Conservation (phyloP, 2,113 vertebrate genomes). For the Columbina picui region DNA sequence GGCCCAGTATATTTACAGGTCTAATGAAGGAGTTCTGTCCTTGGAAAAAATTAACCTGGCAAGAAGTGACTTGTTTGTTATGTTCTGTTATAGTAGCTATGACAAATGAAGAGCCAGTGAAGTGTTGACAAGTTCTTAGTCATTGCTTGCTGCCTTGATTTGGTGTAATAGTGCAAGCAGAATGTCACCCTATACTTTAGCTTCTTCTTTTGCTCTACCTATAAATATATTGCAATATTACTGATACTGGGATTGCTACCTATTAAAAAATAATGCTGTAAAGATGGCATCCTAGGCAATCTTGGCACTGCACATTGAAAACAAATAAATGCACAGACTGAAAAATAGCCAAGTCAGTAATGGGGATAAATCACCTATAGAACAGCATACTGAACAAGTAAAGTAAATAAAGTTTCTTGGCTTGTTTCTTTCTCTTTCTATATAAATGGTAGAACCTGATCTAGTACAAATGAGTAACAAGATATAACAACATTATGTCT, state of each 20-base stretch:
- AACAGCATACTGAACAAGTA: not conserved
- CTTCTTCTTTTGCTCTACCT: conserved; percentile 25
- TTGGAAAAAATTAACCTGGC: conserved; percentile 49
- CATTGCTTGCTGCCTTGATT: conserved; percentile 26
- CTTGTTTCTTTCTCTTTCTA: not conserved
- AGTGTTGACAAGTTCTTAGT: conserved; percentile 44
- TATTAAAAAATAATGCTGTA: conserved; percentile 55
- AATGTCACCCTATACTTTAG: not conserved
- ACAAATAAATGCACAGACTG: conserved; percentile 45
- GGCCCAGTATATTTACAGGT: conserved; percentile 10
- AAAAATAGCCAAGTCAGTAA: conserved; percentile 58
- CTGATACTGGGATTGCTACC: conserved; percentile 29
- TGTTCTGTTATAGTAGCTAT: not conserved
- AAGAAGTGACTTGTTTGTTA: conserved; percentile 38
- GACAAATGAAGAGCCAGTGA: conserved; percentile 52
- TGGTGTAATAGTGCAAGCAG: not conserved
- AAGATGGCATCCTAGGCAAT: conserved; percentile 35
- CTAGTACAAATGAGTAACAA: conserved; percentile 5
- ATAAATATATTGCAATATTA: conserved; percentile 27
- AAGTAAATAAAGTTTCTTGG: conserved; percentile 21
- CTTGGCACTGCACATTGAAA: conserved; percentile 36
- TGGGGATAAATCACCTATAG: conserved; percentile 41
- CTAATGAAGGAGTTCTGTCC: conserved; percentile 27
- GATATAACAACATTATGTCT: not conserved
- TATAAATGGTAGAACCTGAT: not conserved